Evolutionary conservation across 1,140 invertebrate species (phyloP).

Genomic region (Nephila pilipes): DNA sequence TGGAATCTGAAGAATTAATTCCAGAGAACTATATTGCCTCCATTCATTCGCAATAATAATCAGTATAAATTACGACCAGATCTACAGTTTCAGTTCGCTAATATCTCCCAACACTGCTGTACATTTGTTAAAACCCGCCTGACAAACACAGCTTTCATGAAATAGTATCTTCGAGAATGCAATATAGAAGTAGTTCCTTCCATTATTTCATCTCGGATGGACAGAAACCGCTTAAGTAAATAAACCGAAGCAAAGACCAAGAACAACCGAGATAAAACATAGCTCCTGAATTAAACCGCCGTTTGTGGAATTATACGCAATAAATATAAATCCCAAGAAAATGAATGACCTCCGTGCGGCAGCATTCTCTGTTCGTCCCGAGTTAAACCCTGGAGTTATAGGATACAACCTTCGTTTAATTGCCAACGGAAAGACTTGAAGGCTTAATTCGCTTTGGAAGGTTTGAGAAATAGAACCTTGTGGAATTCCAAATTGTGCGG

Average conservation of each 20-base stretch:
- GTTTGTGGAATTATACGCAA: conserved; percentile 15
- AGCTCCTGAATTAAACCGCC: conserved; percentile 9
- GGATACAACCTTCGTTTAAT: not conserved
- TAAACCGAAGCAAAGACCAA: not conserved
- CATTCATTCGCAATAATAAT: too few species aligned
- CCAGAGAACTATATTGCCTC: too few species aligned
- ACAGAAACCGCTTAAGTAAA: not conserved
- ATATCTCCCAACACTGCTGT: not conserved
- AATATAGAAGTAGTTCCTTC: not conserved
- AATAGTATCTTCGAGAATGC: not conserved
- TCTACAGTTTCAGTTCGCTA: too few species aligned
- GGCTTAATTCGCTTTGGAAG: not conserved
- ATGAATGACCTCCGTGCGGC: not conserved
- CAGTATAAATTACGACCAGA: too few species aligned
- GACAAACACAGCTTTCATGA: not conserved
- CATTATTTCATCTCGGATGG: not conserved
- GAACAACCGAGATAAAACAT: not conserved
- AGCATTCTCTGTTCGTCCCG: not conserved
- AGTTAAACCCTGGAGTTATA: not conserved
- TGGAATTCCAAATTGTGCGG: too few species aligned
- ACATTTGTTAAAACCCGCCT: not conserved
- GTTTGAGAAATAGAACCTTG: too few species aligned
- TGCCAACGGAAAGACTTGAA: not conserved
- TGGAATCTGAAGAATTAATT: too few species aligned
- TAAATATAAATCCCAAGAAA: not conserved